A percentile compares a stretch with the other conserved stretches of the same genome.
phyloP scores from a whole-genome alignment of 2,888 invertebrate genomes.

The Melanargia galathea region DNA sequence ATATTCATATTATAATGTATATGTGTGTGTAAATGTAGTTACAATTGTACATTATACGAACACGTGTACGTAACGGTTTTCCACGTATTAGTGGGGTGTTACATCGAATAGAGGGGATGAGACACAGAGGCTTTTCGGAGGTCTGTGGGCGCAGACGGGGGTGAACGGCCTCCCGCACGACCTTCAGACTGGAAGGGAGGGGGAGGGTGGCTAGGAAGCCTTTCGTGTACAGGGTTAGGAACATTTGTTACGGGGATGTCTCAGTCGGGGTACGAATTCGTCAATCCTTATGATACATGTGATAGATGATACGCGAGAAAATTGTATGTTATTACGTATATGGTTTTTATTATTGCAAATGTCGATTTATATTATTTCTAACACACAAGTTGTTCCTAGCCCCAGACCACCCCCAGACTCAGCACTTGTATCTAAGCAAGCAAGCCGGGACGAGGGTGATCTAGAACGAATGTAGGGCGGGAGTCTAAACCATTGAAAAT shows the following conservation, averaged over 20 bases:
- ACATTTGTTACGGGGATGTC: slow-evolving; percentile 38
- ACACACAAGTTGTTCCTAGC: too few relatives aligned
- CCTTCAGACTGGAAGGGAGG: slow-evolving; percentile 68
- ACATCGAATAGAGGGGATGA: slow-evolving; percentile 24
- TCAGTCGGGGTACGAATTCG: slow-evolving; percentile 31
- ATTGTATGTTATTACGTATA: not conserved
- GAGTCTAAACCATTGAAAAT: too few relatives aligned
- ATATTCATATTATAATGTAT: not conserved
- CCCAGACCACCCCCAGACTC: too few relatives aligned
- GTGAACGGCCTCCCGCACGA: slow-evolving; percentile 72
- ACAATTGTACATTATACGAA: not conserved
- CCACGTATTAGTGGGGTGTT: slow-evolving; percentile 20
- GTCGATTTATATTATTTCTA: not conserved
- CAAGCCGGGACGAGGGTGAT: too few relatives aligned
- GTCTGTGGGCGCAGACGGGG: slow-evolving; percentile 49
- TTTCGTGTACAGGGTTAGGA: slow-evolving; percentile 44
- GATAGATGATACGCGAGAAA: slow-evolving; percentile 10
- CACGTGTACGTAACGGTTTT: slow-evolving; percentile 2
- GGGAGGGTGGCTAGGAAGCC: slow-evolving; percentile 65
- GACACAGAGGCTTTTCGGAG: slow-evolving; percentile 38
- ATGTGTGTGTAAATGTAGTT: not conserved
- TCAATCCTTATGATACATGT: slow-evolving; percentile 16
- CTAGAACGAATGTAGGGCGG: too few relatives aligned
- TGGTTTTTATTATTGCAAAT: not conserved
- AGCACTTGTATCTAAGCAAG: too few relatives aligned